Evolutionary conservation across 2,888 invertebrate genomes (phyloP).

Genomic region (Ypsolopha scabrella): DNA sequence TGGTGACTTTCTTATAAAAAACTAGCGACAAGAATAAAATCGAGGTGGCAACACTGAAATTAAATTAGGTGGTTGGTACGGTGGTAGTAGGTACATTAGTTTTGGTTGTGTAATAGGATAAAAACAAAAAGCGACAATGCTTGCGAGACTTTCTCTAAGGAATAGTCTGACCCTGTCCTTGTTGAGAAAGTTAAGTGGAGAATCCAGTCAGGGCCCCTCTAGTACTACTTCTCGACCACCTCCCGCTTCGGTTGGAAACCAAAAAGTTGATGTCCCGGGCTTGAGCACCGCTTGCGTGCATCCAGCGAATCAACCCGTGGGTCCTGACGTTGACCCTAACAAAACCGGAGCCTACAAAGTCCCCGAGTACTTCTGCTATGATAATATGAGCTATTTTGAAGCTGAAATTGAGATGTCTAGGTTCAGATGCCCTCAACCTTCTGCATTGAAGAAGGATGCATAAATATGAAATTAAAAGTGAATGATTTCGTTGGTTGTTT

Average conservation of each 20-base stretch:
- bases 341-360: conserved; percentile 84
- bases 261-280: conserved; percentile 69
- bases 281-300: conserved; percentile 72
- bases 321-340: conserved; percentile 75
- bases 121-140: not conserved
- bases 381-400: conserved; percentile 82
- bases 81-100: too few relatives aligned
- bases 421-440: conserved; percentile 83
- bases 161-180: conserved; percentile 5
- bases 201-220: conserved; percentile 19
- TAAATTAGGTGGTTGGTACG: too few relatives aligned
- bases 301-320: conserved; percentile 69
- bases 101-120: conserved; percentile 1
- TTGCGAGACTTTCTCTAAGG: not conserved
- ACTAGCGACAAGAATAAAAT: too few relatives aligned
- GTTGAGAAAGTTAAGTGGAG: conserved; percentile 34
- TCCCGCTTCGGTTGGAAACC: conserved; percentile 10
- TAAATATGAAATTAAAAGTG: conserved; percentile 33
- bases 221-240: conserved; percentile 17
- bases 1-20: too few relatives aligned
- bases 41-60: too few relatives aligned
- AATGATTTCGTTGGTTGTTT: too few relatives aligned
- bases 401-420: conserved; percentile 89
- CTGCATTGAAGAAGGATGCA: conserved; percentile 20
- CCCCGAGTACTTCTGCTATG: conserved; percentile 88